Evolutionary conservation across 1,140 invertebrate species (phyloP).

Genomic region (Cydia strobilella): DNA sequence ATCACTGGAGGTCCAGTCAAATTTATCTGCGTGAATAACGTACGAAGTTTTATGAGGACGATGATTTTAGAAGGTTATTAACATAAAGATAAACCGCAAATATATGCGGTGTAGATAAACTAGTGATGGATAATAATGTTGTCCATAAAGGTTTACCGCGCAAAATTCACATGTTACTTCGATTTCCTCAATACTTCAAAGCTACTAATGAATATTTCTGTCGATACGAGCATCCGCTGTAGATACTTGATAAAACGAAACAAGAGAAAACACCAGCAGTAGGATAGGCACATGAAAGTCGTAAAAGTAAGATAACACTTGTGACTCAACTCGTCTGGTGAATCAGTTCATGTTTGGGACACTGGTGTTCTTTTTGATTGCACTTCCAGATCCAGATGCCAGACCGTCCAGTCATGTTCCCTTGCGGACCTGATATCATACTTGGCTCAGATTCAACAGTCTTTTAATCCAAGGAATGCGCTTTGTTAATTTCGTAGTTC

Average conservation of each 20-base stretch:
- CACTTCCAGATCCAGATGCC: conserved; percentile 57
- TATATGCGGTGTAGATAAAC: conserved; percentile 31
- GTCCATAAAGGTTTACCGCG: conserved; percentile 34
- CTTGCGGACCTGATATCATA: conserved; percentile 55
- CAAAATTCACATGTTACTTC: conserved; percentile 29
- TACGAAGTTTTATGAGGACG: conserved; percentile 29
- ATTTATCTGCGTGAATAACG: conserved; percentile 52
- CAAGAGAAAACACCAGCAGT: conserved; percentile 50
- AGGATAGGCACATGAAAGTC: conserved; percentile 42
- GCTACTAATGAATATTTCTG: conserved; percentile 53
- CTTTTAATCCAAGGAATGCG: conserved; percentile 47
- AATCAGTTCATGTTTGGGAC: conserved; percentile 65
- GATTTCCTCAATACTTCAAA: conserved; percentile 31
- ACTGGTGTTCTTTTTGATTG: conserved; percentile 65
- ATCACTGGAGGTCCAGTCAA: conserved; percentile 56
- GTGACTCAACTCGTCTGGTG: conserved; percentile 62
- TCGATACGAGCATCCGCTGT: conserved; percentile 60
- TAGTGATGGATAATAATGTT: conserved; percentile 35
- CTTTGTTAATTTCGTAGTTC: conserved; percentile 50
- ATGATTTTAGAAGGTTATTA: conserved; percentile 36
- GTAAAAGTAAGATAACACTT: conserved; percentile 64
- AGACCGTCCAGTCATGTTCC: conserved; percentile 47
- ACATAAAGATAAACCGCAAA: conserved; percentile 34
- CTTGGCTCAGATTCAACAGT: conserved; percentile 62
- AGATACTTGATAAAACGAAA: conserved; percentile 60